Evolutionary conservation across 2,888 invertebrate genomes (phyloP).

Genomic region (Dione vanillae): DNA sequence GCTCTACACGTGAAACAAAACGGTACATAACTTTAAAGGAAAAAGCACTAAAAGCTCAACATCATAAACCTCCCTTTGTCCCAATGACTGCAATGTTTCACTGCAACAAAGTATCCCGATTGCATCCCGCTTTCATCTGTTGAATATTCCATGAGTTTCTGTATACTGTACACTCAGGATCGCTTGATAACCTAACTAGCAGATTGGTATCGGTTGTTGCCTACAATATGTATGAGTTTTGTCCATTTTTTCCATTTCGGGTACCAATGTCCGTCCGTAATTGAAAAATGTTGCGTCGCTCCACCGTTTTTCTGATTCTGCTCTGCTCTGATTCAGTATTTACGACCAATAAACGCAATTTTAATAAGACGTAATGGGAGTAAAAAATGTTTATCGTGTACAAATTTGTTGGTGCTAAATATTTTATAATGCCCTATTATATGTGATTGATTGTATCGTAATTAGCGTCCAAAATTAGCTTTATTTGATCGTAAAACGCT

Average conservation of each 20-base stretch:
- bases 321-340: constrained; percentile 42
- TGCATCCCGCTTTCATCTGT: constrained; percentile 74
- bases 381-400: constrained; percentile 29
- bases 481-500: background rate
- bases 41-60: constrained; percentile 55
- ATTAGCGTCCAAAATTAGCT: constrained; percentile 16
- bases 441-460: constrained; percentile 26
- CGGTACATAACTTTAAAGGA: constrained; percentile 26
- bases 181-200: constrained; percentile 69
- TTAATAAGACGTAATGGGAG: constrained; percentile 26
- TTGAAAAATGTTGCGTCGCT: constrained; percentile 68
- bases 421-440: constrained; percentile 26
- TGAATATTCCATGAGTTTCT: constrained; percentile 74
- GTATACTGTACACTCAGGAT: constrained; percentile 23
- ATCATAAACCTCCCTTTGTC: constrained; percentile 57
- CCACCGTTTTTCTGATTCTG: constrained; percentile 45
- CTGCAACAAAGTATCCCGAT: constrained; percentile 72
- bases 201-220: constrained; percentile 76
- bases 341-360: constrained; percentile 43
- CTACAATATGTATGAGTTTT: constrained; percentile 78
- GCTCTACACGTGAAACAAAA: constrained; percentile 30
- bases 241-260: constrained; percentile 68
- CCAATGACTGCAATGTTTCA: constrained; percentile 58
- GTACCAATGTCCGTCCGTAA: constrained; percentile 69
- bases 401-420: constrained; percentile 36